phyloP scores from a whole-genome alignment of 2,113 vertebrate species.

The Cochlearius cochlearius region DNA sequence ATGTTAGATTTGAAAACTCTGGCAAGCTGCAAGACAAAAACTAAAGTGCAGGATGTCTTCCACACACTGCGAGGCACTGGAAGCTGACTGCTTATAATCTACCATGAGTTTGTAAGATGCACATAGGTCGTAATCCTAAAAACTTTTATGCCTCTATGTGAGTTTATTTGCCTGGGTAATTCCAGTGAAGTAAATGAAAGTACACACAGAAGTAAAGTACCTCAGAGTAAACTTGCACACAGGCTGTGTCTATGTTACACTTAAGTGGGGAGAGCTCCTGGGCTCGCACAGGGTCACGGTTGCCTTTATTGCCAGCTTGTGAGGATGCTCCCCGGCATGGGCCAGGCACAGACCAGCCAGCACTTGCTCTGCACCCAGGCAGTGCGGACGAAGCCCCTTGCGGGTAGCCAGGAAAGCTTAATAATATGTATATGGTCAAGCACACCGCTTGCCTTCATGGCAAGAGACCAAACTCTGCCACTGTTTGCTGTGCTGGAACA shows the following conservation, averaged over 20 bases:
- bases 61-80: background rate
- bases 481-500: background rate
- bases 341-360: background rate
- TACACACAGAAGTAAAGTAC: background rate
- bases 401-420: background rate
- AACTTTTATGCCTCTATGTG: background rate
- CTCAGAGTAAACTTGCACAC: background rate
- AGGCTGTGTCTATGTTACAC: background rate
- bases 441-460: background rate
- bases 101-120: background rate
- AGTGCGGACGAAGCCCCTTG: background rate
- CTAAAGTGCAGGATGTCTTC: background rate
- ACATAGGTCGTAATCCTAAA: background rate
- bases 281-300: background rate
- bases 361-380: background rate
- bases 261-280: background rate
- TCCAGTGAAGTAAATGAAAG: background rate
- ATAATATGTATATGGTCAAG: background rate
- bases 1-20: background rate
- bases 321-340: background rate
- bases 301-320: background rate
- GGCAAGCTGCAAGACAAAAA: background rate
- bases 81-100: background rate
- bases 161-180: background rate
- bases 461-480: background rate